phyloP scores from a whole-genome alignment of 2,888 invertebrate genomes.

The Hipparchia sbordonii region DNA sequence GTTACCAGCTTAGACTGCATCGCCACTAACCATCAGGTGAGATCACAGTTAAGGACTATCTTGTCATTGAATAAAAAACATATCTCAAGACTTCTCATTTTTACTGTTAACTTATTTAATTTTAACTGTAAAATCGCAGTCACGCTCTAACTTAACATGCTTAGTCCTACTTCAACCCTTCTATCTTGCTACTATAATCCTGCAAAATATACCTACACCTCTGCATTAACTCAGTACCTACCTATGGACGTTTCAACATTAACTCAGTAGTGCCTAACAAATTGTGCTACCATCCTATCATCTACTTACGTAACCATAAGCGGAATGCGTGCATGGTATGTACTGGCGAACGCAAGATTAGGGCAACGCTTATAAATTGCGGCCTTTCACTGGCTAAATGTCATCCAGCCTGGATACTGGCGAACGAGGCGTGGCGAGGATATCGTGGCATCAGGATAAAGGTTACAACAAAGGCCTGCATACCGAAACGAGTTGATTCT shows the following conservation, averaged over 20 bases:
- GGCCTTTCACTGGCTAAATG: slow-evolving; percentile 71
- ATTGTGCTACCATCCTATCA: neutral
- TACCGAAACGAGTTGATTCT: slow-evolving; percentile 29
- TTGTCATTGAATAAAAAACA: too few relatives aligned
- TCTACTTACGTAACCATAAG: neutral
- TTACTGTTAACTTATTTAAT: too few relatives aligned
- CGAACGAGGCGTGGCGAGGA: slow-evolving; percentile 38
- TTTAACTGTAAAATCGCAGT: too few relatives aligned
- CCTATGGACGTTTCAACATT: neutral
- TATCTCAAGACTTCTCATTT: too few relatives aligned
- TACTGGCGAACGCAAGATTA: slow-evolving; percentile 33
- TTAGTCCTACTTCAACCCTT: too few relatives aligned
- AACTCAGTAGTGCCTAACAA: neutral
- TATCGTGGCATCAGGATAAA: slow-evolving; percentile 35
- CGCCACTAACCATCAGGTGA: too few relatives aligned
- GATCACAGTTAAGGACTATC: too few relatives aligned
- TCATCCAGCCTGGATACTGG: slow-evolving; percentile 53
- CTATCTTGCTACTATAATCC: too few relatives aligned
- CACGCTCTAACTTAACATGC: too few relatives aligned
- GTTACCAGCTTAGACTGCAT: too few relatives aligned
- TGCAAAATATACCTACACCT: too few relatives aligned
- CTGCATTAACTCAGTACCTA: too few relatives aligned
- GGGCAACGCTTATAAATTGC: slow-evolving; percentile 34
- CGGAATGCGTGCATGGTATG: slow-evolving; percentile 19
- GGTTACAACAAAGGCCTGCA: slow-evolving; percentile 32